Evolutionary conservation across 2,888 invertebrate genomes (phyloP).

Genomic region (Hypena proboscidalis): DNA sequence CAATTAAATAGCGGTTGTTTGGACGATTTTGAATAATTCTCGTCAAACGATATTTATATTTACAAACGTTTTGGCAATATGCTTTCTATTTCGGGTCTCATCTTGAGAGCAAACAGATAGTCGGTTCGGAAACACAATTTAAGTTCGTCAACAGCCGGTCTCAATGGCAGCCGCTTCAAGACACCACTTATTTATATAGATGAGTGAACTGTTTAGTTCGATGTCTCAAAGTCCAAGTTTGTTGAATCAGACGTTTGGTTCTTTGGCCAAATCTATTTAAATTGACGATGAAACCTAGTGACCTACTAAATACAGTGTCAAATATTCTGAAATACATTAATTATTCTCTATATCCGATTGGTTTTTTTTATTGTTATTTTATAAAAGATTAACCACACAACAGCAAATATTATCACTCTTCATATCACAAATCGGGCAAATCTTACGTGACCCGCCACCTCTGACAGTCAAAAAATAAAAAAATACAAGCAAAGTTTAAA

Average conservation of each 20-base stretch:
- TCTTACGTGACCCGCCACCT: slow-evolving; percentile 31
- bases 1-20: slow-evolving; percentile 23
- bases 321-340: slow-evolving; percentile 6
- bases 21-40: slow-evolving; percentile 35
- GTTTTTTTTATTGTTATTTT: too few relatives aligned
- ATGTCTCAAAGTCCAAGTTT: slow-evolving; percentile 40
- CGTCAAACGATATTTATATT: slow-evolving; percentile 46
- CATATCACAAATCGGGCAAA: slow-evolving; percentile 21
- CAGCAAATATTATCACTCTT: too few relatives aligned
- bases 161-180: slow-evolving; percentile 44
- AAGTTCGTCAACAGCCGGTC: slow-evolving; percentile 70
- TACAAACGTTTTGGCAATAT: slow-evolving; percentile 50
- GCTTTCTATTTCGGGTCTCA: slow-evolving; percentile 54
- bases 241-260: slow-evolving; percentile 43
- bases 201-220: slow-evolving; percentile 39
- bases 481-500: slow-evolving; percentile 43
- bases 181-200: slow-evolving; percentile 52
- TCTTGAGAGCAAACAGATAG: slow-evolving; percentile 57
- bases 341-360: too few relatives aligned
- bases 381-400: too few relatives aligned
- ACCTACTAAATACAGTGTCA: neutral
- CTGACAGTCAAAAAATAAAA: slow-evolving; percentile 23
- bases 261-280: slow-evolving; percentile 36
- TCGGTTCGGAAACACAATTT: slow-evolving; percentile 68
- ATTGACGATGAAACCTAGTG: slow-evolving; percentile 23